Evolutionary conservation across 1,140 invertebrate species (phyloP), one percentile per base, ranked within the genome.

Genomic region (Drosophila neocordata): DNA sequence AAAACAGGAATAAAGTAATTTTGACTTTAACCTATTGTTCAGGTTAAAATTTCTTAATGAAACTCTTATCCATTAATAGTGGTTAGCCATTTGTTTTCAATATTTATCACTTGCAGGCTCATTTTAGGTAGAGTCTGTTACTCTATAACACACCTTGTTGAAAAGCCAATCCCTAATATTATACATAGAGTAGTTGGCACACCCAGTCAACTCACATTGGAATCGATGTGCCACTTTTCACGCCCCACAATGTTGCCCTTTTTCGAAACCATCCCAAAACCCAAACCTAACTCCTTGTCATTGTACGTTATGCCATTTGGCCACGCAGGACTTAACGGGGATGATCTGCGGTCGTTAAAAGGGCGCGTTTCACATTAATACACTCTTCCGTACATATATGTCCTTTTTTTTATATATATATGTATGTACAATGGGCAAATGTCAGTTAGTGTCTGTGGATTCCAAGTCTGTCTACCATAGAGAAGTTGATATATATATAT

Each of bases 111-210:
- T 48, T 11, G 18, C 15, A 48, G 41, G 55, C 70, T 61, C 51
- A 51, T 58, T 87, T 76, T 61, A 61, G 78, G 41, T 81, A 79
- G 18, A 65, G 60, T 65, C 41, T 61, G 59, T 77, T 76, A 48
- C 64, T 65, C 72, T 37, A 60, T 22, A 73, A 64, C 88, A 90
- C 88, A 84, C 88, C 88, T 90, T 84, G 55, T 90, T 84, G 62
- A 24, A 90, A 59, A 52, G 79, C 88, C 88, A 90, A 90, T 90
- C 88, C 88, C 69, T 90, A 88, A 90, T 90, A 73, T 53, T 53
- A 48, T 52, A 73, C 44, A 61, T 51, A 57, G 35, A 59, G 35
- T 65, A 61, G 64, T 38, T 48, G 57, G 44, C 75, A 62, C 72
- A 59, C 59, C 34, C 79, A 68, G 64, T 63, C 66, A 72, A 79